Conservation (phyloP, 2,113 vertebrate species). For the Corythaixoides concolor region DNA sequence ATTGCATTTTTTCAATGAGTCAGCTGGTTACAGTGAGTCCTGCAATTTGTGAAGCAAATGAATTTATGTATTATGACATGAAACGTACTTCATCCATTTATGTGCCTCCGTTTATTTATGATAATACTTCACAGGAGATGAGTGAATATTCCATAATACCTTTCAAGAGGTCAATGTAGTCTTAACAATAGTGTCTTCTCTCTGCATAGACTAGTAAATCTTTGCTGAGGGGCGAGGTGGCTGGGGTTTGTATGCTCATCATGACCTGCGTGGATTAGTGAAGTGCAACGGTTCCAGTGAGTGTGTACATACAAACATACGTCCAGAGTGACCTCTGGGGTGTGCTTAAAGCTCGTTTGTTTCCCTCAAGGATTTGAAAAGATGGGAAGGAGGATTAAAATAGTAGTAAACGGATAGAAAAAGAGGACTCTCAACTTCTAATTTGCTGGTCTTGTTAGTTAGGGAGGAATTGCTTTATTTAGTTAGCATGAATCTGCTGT, state of each 20-base stretch:
- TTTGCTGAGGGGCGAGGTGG: not conserved
- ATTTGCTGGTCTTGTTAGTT: constrained; percentile 7
- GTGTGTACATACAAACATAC: constrained; percentile 40
- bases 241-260: constrained; percentile 43
- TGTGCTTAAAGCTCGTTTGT: constrained; percentile 42
- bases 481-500: not conserved
- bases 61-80: not conserved
- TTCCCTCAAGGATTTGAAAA: constrained; percentile 55
- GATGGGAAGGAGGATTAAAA: not conserved
- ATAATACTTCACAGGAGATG: constrained; percentile 31
- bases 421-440: not conserved
- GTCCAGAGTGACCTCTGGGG: not conserved
- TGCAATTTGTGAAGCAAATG: constrained; percentile 9
- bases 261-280: constrained; percentile 16
- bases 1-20: not conserved
- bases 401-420: not conserved
- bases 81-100: constrained; percentile 28
- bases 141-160: constrained; percentile 33
- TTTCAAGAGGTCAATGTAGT: constrained; percentile 43
- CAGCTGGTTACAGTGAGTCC: not conserved
- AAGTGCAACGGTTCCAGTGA: constrained; percentile 57
- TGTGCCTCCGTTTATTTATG: not conserved
- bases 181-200: constrained; percentile 33
- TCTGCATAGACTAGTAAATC: constrained; percentile 23
- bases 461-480: not conserved